Percentiles rank a stretch among this genome's conserved stretches.
Conservation (phyloP, 2,113 vertebrate species). For the Pungitius pungitius region DNA sequence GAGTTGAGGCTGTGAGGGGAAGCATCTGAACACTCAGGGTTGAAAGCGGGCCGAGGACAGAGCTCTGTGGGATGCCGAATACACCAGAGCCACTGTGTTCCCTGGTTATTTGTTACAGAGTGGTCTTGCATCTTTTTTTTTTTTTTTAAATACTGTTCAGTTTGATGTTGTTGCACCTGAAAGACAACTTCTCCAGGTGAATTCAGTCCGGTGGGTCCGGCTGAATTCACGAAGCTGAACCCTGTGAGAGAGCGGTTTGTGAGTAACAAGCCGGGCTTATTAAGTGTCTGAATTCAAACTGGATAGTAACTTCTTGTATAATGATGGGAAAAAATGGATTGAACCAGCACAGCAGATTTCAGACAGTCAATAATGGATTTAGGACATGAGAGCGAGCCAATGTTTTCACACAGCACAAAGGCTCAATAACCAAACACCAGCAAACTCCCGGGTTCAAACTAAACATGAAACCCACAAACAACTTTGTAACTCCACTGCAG, state of each 20-base stretch:
- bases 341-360: slow-evolving; percentile 38
- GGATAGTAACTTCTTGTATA: neutral
- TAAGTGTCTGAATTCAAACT: slow-evolving; percentile 56
- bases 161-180: slow-evolving; percentile 7
- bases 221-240: slow-evolving; percentile 10
- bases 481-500: neutral
- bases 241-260: slow-evolving; percentile 28
- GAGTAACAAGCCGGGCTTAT: slow-evolving; percentile 29
- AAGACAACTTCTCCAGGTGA: neutral
- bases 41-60: slow-evolving; percentile 5
- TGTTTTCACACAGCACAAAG: slow-evolving; percentile 6
- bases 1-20: slow-evolving; percentile 1
- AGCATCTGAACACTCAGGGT: neutral
- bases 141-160: neutral
- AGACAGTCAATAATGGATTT: slow-evolving; percentile 52
- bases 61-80: slow-evolving; percentile 24
- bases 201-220: slow-evolving; percentile 6
- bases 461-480: neutral
- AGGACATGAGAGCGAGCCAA: slow-evolving; percentile 1
- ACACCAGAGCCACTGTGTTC: slow-evolving; percentile 8
- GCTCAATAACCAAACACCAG: slow-evolving; percentile 4
- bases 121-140: neutral
- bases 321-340: neutral
- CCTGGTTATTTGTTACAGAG: neutral
- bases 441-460: neutral